Base-by-base conservation (phyloP, 2,113 vertebrate genomes). In the Heliornis fulica region DNA sequence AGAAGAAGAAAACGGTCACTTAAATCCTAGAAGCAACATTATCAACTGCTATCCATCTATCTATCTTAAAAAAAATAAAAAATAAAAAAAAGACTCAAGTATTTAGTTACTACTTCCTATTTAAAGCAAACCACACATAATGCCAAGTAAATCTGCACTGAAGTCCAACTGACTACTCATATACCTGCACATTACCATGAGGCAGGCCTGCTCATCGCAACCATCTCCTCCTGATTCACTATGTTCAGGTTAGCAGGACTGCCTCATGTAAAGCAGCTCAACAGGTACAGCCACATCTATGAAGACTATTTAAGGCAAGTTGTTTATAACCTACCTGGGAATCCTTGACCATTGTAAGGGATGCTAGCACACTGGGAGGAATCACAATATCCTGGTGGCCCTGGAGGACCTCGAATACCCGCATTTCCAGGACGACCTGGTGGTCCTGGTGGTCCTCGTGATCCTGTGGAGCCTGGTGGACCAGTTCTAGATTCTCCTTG, bases 291-390 rank as follows among this genome's bases (percentile, higher is more conserved):
- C 46, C 57, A 88, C 87, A 76, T 84, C 51, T 75, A 41, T 19
- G 65, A 96, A 89, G 32, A 19, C 45, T 92, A 80, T 89, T 87
- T 54, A 83, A 50, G 61, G 21, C 46, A 70, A 94, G 32, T 74
- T 91, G 43, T 45, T 89, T 59, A 41, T 60, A n/a, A 97, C 99
- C 8, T 98, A 99, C 99, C 99, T 98, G 97, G 97, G 95, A 99
- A 99, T 97, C 99, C 99, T 97, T 99, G 99, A n/a, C 99, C 99
- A 5, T 99, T 99, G 98, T 99, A 99, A 68, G 98, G 99, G 92
- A 99, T 99, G 74, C 99, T 99, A 34, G 99, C 98, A 79, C 99
- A 99, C 97, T 99, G 99, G 61, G 99, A 99, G 16, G 99, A 99
- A 96, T 99, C 99, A 51, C 99, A 99, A 95, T 99, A 99, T n/a